Evolutionary conservation across 2,113 vertebrate genomes (phyloP).

Genomic region (Jacana jacana): DNA sequence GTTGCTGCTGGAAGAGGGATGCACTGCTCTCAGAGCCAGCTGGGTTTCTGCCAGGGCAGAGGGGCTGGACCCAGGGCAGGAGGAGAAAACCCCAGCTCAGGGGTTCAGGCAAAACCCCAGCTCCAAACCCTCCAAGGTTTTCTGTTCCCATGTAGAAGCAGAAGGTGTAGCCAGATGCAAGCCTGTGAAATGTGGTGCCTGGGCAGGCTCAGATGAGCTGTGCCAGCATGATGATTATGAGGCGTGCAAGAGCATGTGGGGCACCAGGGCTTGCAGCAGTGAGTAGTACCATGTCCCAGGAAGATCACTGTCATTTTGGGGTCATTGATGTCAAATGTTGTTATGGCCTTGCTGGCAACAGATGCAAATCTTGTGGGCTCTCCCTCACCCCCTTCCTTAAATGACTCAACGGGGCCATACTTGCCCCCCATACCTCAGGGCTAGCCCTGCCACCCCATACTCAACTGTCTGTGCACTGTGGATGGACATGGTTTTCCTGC

Average conservation of each 20-base stretch:
- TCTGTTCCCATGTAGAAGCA: neutral
- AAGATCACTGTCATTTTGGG: fast-evolving
- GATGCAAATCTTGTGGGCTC: neutral
- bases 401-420: neutral
- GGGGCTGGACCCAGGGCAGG: neutral
- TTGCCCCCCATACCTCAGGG: fast-evolving
- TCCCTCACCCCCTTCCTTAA: neutral
- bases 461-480: neutral
- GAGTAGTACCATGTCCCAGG: neutral
- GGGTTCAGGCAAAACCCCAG: neutral
- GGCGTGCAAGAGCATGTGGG: fast-evolving
- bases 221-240: fast-evolving
- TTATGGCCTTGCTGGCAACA: neutral
- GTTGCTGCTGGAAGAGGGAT: neutral
- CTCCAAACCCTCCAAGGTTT: neutral
- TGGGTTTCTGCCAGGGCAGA: neutral
- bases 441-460: neutral
- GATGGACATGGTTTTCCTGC: neutral
- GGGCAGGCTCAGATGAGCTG: neutral
- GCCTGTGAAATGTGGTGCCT: neutral
- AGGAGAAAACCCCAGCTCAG: neutral
- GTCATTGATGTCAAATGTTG: neutral
- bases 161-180: neutral
- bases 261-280: too few species aligned
- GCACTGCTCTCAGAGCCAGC: fast-evolving